Percentiles rank a stretch among this genome's conserved stretches.
Conservation (phyloP, 2,113 vertebrate genomes). For the Rhipidura dahli region DNA sequence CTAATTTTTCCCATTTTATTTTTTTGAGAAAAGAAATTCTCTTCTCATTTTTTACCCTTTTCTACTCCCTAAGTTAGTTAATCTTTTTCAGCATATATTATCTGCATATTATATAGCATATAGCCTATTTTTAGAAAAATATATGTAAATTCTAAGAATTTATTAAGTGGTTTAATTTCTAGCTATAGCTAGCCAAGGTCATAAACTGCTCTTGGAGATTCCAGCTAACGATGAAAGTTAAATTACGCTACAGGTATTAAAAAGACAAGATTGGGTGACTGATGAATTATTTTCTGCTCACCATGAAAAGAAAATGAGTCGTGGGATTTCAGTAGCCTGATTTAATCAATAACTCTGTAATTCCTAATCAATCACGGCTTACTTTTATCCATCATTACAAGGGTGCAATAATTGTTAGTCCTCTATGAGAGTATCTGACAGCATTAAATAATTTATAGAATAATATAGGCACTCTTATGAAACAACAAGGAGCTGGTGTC, state of each 20-base stretch:
- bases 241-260: not conserved
- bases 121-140: not conserved
- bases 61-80: not conserved
- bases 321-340: not conserved
- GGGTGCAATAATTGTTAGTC: not conserved
- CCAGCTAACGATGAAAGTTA: slow-evolving; percentile 9
- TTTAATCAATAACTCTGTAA: slow-evolving; percentile 12
- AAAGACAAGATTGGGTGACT: not conserved
- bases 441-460: not conserved
- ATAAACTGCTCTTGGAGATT: slow-evolving; percentile 13
- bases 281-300: slow-evolving; percentile 29
- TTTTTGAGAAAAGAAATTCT: not conserved
- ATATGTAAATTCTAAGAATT: not conserved
- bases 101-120: not conserved
- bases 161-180: not conserved
- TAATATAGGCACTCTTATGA: not conserved
- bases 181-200: not conserved
- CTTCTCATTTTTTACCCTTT: not conserved
- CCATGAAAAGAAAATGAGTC: slow-evolving; percentile 13
- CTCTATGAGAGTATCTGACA: not conserved
- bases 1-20: not conserved
- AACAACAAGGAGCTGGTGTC: not conserved
- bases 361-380: not conserved
- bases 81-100: not conserved
- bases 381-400: not conserved